These are phyloP conservation scores for Operophtera brumata DNA, from an alignment of 2,888 invertebrate species.

Conservation along the genomic window DNA sequence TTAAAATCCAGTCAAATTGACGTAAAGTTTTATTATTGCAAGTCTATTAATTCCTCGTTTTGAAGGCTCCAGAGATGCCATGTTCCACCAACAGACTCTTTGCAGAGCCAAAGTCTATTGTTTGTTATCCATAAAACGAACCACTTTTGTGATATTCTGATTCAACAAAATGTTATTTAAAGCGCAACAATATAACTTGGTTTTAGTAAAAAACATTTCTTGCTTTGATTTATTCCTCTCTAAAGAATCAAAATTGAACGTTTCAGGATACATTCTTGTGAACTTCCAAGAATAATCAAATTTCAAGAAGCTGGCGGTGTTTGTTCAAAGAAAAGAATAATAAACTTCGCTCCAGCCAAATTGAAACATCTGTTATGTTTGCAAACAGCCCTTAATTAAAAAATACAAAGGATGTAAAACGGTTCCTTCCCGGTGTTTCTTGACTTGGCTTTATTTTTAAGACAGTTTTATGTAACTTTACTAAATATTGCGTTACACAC, in stretches of 20 bases:
- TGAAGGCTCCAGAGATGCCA: too few species aligned
- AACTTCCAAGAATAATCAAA: background rate
- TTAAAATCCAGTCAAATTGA: too few species aligned
- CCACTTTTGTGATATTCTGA: too few species aligned
- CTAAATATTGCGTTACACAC: too few species aligned
- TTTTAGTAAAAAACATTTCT: too few species aligned
- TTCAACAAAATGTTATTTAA: too few species aligned
- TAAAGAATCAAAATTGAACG: background rate
- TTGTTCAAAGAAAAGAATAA: constrained; percentile 18
- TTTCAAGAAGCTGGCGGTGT: background rate
- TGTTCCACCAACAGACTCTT: too few species aligned
- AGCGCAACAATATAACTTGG: too few species aligned
- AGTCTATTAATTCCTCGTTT: too few species aligned
- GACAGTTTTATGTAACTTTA: background rate
- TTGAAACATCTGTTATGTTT: constrained; percentile 40
- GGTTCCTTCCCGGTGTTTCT: constrained; percentile 18
- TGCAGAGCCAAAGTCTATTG: too few species aligned
- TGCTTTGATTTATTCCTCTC: background rate
- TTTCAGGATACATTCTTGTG: background rate
- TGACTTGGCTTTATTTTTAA: background rate
- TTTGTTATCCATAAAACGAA: too few species aligned
- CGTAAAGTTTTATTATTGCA: too few species aligned
- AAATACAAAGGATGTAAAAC: constrained; percentile 30
- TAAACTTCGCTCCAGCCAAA: constrained; percentile 29
- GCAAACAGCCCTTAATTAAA: constrained; percentile 49